Percentiles rank a stretch among this genome's conserved stretches.
phyloP scores from a whole-genome alignment of 2,888 invertebrate species.

The Diarsia brunnea region DNA sequence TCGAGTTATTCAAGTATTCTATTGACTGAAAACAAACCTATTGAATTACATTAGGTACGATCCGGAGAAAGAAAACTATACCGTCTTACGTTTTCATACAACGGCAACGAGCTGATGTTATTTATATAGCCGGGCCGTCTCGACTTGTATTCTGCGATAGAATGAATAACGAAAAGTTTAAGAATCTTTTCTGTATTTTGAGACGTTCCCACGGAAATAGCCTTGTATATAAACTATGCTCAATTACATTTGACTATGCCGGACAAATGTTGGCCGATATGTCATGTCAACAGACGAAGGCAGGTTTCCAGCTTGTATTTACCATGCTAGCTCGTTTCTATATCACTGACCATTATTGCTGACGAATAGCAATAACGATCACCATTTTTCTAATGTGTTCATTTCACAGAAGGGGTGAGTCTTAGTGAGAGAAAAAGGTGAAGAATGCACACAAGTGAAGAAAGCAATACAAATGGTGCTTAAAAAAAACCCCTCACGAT shows the following conservation, averaged over 20 bases:
- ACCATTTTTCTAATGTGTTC: background rate
- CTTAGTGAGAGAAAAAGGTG: background rate
- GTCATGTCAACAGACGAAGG: slow-evolving; percentile 45
- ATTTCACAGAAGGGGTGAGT: background rate
- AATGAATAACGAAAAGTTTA: slow-evolving; percentile 52
- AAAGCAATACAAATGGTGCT: background rate
- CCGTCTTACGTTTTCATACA: slow-evolving; percentile 62
- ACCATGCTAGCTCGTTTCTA: slow-evolving; percentile 9
- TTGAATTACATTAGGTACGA: slow-evolving; percentile 69
- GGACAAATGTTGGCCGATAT: slow-evolving; percentile 33
- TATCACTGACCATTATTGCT: background rate
- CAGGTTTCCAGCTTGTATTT: slow-evolving; percentile 27
- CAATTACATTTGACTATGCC: slow-evolving; percentile 36
- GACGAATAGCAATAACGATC: background rate
- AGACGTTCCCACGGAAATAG: slow-evolving; percentile 11
- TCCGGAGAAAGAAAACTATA: slow-evolving; percentile 64
- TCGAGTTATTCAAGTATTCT: slow-evolving; percentile 79
- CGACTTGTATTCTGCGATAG: slow-evolving; percentile 32
- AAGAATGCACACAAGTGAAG: background rate
- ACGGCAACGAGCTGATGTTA: slow-evolving; percentile 55
- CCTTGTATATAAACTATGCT: slow-evolving; percentile 26
- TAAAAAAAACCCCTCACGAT: background rate
- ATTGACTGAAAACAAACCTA: slow-evolving; percentile 72
- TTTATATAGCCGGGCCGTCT: slow-evolving; percentile 56
- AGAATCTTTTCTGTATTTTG: slow-evolving; percentile 42